Conservation (phyloP, 2,113 vertebrate species). For the Neotragus pygmaeus region DNA sequence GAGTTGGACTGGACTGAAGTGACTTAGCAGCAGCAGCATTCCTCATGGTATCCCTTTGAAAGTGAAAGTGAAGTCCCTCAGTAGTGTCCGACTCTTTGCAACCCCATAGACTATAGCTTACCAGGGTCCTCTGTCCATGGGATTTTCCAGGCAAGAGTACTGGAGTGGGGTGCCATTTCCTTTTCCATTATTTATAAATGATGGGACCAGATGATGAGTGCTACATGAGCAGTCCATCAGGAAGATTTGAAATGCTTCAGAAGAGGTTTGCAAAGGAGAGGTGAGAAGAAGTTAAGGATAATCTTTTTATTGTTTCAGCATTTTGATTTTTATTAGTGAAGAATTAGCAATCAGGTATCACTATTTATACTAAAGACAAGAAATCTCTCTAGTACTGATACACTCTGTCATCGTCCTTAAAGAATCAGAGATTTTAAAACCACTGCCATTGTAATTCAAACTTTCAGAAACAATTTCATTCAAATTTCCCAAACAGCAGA, state of each 20-base stretch:
- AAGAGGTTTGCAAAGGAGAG: not conserved
- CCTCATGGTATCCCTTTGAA: not conserved
- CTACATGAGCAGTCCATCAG: not conserved
- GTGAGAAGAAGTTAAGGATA: not conserved
- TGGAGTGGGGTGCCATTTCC: not conserved
- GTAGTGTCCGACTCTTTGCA: not conserved
- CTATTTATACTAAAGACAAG: not conserved
- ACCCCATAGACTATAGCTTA: not conserved
- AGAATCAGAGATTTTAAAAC: not conserved
- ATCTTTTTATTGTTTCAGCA: not conserved
- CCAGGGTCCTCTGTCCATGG: not conserved
- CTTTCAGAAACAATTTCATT: not conserved
- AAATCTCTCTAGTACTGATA: not conserved
- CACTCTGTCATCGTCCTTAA: too few relatives aligned
- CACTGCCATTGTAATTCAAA: not conserved
- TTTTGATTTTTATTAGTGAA: not conserved
- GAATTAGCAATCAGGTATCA: not conserved
- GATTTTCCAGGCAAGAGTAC: not conserved
- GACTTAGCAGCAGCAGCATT: not conserved
- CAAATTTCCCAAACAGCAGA: not conserved
- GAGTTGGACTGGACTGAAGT: too few relatives aligned
- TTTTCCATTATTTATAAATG: not conserved
- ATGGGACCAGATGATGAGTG: not conserved
- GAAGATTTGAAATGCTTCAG: not conserved
- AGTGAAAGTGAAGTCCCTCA: not conserved